A percentile compares a stretch with the other conserved stretches of the same genome.
Conservation (phyloP, 2,113 vertebrate species). For the Prinia subflava region DNA sequence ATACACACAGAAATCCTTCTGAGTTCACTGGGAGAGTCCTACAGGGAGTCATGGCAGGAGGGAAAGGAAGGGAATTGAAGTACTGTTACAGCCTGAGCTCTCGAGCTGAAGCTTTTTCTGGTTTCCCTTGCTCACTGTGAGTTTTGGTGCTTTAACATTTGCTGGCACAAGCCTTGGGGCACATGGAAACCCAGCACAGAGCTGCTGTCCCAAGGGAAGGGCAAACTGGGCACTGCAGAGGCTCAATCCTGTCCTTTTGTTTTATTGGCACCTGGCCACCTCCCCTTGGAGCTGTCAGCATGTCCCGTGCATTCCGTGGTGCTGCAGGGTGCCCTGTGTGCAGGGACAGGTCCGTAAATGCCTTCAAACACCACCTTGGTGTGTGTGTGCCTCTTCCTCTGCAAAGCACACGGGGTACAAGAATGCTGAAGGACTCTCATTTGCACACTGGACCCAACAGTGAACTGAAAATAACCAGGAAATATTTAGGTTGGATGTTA, state of each 20-base stretch:
- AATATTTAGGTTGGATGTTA: neutral
- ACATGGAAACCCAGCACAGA: neutral
- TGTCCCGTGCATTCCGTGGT: neutral
- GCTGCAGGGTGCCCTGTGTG: neutral
- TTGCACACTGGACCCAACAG: neutral
- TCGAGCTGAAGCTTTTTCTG: neutral
- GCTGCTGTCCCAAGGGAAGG: neutral
- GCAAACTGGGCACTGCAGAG: neutral
- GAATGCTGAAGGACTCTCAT: neutral
- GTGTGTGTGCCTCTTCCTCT: neutral
- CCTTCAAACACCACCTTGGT: neutral
- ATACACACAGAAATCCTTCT: neutral
- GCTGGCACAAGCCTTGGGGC: neutral
- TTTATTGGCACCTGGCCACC: neutral
- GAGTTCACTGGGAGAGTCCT: neutral
- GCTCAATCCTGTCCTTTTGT: neutral
- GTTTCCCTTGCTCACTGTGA: neutral
- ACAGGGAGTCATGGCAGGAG: neutral
- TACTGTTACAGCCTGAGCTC: neutral
- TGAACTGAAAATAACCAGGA: neutral
- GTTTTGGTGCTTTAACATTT: neutral
- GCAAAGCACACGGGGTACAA: neutral
- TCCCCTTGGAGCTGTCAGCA: neutral
- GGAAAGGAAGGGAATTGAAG: neutral
- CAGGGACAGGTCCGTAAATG: neutral